Evolutionary conservation across 2,113 vertebrate genomes (phyloP), one percentile per base, ranked within the genome.

Genomic region (Tricholaema leucomelas): DNA sequence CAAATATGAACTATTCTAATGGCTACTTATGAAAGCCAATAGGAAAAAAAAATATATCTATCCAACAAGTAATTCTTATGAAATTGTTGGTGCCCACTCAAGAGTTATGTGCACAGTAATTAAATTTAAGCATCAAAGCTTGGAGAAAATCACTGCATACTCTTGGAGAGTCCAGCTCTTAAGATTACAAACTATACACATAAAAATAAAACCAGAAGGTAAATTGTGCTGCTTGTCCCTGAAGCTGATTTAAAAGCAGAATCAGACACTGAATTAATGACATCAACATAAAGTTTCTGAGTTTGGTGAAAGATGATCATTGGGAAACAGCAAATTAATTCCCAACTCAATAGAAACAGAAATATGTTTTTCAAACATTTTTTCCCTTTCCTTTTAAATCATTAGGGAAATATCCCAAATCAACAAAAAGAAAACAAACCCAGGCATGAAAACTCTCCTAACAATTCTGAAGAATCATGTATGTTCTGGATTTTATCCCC

Each of bases 321-420:
- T 77, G 91, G 35, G 64, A 95, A 40, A 71, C 82, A 93, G 58
- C 6, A 92, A 72, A 85, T 84, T 76, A 55, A 56, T 93, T 92
- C 85, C 35, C 63, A 88, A 92, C 73, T 70, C 71, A 82, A 46
- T 33, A 89, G 79, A 67, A 95, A 81, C 4, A 74, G 44, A 87
- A 91, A 91, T 52, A 48, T 23, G 7, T 87, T 92, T 92, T 91
- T 66, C 59, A 93, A 81, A 23, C 3, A 21, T 20, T 25, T 56
- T 54, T 42, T 60, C 33, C n/a, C n/a, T 55, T 50, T 52, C n/a
- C 69, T 69, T 85, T 60, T 27, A 10, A 52, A 69, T 48, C 73
- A 8, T 5, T 24, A 38, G 9, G 7, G 4, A 86, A 74, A 38
- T 54, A 27, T 1, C 4, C 12, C n/a, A 67, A 58, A 44, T 27